Base-by-base conservation (phyloP, 2,888 invertebrate species). In the Philaethria dido region DNA sequence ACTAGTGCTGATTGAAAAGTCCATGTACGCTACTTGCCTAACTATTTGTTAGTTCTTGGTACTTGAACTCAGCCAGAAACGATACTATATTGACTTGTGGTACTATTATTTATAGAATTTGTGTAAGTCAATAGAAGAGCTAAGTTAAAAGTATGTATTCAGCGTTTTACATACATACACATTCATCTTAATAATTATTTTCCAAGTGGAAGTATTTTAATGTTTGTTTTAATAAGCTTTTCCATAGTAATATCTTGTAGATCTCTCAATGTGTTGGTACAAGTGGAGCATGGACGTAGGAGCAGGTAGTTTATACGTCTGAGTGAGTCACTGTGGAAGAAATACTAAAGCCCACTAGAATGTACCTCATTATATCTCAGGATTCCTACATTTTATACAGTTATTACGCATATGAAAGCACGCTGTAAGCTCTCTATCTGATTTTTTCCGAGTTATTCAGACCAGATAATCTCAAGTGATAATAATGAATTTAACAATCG, bases 291-390 rank as follows among this genome's bases (percentile, higher is more conserved):
- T 4, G 8, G n/a, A 5, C 20, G 8, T 29, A 18, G 60, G 25
- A 44, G 16, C 60, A 16, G 14, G 14, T 14, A n/a, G 14, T 48
- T 47, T 36, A 25, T 25, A 11, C 18, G 20, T 29, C 29, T 29
- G 18, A 33, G 18, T 20, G 25, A 52, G 18, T 25, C 42, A 52
- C 18, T 44, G 29, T 33, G 25, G 14, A 63, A 45, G 44, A 54
- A 54, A 45, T 20, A 16, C 20, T 44, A 44, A 20, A 36, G 44
- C 50, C 54, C 16, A 44, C 14, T 18, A 14, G 11, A 13, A 33
- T 20, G 33, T 45, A 29, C 29, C 25, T 48, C 14, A 25, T 39
- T 62, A 22, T 52, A 20, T 44, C 25, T 25, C 13, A 29, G 44
- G 11, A 39, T 20, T 6, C 3, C 13, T 39, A 55, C 13, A 39